Percentiles rank a stretch among this genome's conserved stretches.
phyloP scores from a whole-genome alignment of 1,140 invertebrate species.

The Cherax destructor region DNA sequence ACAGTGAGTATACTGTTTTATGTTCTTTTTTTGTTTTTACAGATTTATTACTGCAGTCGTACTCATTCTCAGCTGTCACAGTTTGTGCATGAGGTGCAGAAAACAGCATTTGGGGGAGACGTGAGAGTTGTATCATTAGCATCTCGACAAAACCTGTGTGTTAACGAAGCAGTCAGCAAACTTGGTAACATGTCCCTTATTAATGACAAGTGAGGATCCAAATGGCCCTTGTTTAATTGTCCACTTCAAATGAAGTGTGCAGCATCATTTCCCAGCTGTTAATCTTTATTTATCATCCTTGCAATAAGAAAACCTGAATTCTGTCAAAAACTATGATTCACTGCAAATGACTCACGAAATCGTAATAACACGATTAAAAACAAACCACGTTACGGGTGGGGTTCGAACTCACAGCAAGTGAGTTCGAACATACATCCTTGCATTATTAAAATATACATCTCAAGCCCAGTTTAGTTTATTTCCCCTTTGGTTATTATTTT shows the following conservation, averaged over 20 bases:
- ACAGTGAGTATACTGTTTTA: too few species aligned
- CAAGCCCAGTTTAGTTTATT: background rate
- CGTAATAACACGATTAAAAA: too few species aligned
- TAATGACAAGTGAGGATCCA: conserved; percentile 86
- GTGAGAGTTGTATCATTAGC: conserved; percentile 89
- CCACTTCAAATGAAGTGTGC: background rate
- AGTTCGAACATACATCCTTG: too few species aligned
- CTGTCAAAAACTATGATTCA: too few species aligned
- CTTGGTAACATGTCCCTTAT: conserved; percentile 88
- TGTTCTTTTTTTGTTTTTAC: conserved; percentile 50
- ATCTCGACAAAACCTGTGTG: conserved; percentile 94
- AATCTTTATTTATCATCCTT: too few species aligned
- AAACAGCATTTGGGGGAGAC: conserved; percentile 85
- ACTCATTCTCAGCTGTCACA: conserved; percentile 98
- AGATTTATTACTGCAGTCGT: conserved; percentile 96
- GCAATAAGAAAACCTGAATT: too few species aligned
- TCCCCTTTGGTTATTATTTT: background rate
- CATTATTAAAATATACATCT: too few species aligned
- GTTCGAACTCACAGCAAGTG: too few species aligned
- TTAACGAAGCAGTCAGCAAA: conserved; percentile 88
- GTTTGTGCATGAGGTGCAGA: conserved; percentile 93
- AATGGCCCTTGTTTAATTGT: background rate
- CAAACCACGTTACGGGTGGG: too few species aligned
- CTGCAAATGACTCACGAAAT: too few species aligned
- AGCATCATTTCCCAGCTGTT: too few species aligned